Base-by-base conservation (phyloP, 2,888 invertebrate genomes). In the Metellina segmentata region DNA sequence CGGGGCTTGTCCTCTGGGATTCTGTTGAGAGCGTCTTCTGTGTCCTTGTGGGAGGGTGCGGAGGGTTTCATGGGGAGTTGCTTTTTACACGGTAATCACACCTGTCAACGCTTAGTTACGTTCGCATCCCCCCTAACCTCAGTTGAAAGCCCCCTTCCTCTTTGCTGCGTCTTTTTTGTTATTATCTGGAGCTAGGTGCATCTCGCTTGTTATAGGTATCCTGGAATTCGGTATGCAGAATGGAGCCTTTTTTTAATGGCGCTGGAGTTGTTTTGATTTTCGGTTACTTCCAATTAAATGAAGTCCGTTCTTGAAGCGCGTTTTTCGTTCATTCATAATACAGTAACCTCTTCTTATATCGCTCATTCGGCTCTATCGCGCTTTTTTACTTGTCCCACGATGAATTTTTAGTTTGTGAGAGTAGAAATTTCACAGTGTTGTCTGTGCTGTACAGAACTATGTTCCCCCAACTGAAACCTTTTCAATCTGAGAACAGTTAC, bases 51-150 rank as follows among this genome's bases (percentile, higher is more conserved):
- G 20, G 70, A 20, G 48, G 69, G 72, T 79, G 70, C 53, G 77
- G 69, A 52, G 81, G 53, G 78, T 71, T 34, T 78, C 52, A 70
- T 20, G 78, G 81, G 78, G 72, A 77, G 81, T 75, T 78, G 75
- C 86, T 91, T 82, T 82, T 87, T 87, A 88, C 87, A 83, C 91
- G 83, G 91, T 91, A 91, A 91, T 91, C 91, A 88, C 91, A 91
- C 83, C 91, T 91, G 91, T 91, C 91, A 91, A 74, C 91, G 87
- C 87, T 87, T 91, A 75, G 79, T 85, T 90, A 90, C 85, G 72
- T 90, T 85, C 74, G 74, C 69, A 13, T 72, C 48, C 7, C 53
- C 70, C 70, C 48, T 13, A n/a, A 61, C 74, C 75, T 61, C 9
- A 61, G 61, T 61, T 61, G 13, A 16, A 11, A 61, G 11, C 72